Percentiles rank a stretch among this genome's conserved stretches.
Evolutionary conservation across 2,113 vertebrate genomes (phyloP).

Genomic region (Microtus ochrogaster): DNA sequence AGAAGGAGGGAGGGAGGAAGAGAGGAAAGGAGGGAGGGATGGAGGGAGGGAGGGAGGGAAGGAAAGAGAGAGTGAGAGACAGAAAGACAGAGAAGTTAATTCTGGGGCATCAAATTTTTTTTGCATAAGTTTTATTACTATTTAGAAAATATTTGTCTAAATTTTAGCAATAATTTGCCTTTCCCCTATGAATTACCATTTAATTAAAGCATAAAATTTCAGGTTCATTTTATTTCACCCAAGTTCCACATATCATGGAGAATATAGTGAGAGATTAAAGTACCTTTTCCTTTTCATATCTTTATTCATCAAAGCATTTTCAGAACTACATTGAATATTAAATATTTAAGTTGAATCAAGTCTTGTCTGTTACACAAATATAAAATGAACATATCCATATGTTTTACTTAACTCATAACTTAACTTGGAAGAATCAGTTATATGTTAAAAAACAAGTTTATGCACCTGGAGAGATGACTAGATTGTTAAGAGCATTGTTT

Average conservation of each 20-base stretch:
- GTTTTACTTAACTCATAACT: conserved; percentile 21
- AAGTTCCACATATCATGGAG: neutral
- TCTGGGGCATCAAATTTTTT: neutral
- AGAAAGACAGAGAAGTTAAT: neutral
- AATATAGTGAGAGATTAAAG: conserved; percentile 41
- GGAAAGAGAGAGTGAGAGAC: neutral
- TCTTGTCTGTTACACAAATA: neutral
- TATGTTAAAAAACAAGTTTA: neutral
- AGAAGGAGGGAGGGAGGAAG: too few species aligned
- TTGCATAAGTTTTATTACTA: conserved; percentile 35
- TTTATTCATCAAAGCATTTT: conserved; percentile 47
- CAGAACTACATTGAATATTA: conserved; percentile 6
- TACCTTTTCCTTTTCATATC: neutral
- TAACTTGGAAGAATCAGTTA: neutral
- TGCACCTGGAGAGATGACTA: neutral
- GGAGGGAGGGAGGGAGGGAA: too few species aligned
- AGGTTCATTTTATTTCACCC: neutral
- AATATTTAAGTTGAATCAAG: neutral
- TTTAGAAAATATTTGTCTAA: conserved; percentile 21
- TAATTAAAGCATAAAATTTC: conserved; percentile 49
- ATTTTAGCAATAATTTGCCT: conserved; percentile 8
- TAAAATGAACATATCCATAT: conserved; percentile 12
- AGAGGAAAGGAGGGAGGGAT: neutral
- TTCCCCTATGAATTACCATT: conserved; percentile 17
- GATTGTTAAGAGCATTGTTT: neutral